These are phyloP conservation scores for Samia ricini DNA, from an alignment of 1,140 invertebrate genomes.

Conservation along the genomic window DNA sequence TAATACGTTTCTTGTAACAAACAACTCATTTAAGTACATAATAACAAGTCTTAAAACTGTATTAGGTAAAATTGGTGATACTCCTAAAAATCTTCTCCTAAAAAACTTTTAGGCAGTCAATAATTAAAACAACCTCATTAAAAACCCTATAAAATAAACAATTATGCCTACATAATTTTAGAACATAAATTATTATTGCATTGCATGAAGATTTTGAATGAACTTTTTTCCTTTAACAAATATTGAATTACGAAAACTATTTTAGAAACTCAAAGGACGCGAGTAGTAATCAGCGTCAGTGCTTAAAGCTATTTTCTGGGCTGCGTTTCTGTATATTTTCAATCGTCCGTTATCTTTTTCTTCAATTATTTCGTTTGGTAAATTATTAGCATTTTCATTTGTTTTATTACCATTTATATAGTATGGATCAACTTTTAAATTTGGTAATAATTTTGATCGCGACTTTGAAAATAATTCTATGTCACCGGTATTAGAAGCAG, in stretches of 20 bases:
- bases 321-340: conserved; percentile 37
- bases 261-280: too few relatives aligned
- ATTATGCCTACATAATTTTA: too few relatives aligned
- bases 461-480: conserved; percentile 43
- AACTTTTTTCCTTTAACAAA: too few relatives aligned
- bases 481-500: conserved; percentile 37
- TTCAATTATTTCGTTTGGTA: conserved; percentile 22
- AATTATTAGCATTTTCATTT: conserved; percentile 25
- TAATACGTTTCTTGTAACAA: too few relatives aligned
- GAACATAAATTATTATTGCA: neutral
- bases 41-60: too few relatives aligned
- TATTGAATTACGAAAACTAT: too few relatives aligned
- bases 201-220: neutral
- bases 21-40: too few relatives aligned
- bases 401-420: conserved; percentile 31
- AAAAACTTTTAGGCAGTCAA: too few relatives aligned
- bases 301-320: conserved; percentile 37
- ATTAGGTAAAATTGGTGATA: too few relatives aligned
- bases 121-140: too few relatives aligned
- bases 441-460: conserved; percentile 30
- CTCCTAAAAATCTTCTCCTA: too few relatives aligned
- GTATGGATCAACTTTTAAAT: conserved; percentile 27
- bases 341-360: conserved; percentile 29
- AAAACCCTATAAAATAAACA: too few relatives aligned
- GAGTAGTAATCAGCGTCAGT: neutral